Evolutionary conservation across 2,888 invertebrate species (phyloP), one percentile per base, ranked within the genome.

Genomic region (Thyatira batis): DNA sequence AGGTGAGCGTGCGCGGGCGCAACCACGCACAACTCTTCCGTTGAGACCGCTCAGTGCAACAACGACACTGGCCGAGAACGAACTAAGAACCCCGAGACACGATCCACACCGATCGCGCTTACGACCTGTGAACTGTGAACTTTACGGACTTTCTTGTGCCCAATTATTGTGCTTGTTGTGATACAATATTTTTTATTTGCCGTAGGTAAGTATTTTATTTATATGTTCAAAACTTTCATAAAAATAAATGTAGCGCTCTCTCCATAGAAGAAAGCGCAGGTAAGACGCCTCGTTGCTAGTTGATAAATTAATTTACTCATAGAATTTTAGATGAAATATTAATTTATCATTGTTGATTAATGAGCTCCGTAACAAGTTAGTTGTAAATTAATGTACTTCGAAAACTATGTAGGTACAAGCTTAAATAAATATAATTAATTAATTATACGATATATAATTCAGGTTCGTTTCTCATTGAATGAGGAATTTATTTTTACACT

Each of bases 31-130:
- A 66, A 78, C 73, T 87, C 85, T 88, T 86, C 88, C 84, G 83
- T 79, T 74, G 76, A 72, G 58, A 68, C 69, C 76, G 84, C 79
- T 89, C 90, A 91, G 91, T 92, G 87, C 79, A 76, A 82, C 78
- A 72, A 83, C 85, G 84, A 83, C 90, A 81, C 82, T 86, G 83
- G 88, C 77, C 78, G 87, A 79, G 90, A 81, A 82, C 88, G 87
- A 90, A 89, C 89, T 89, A 83, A 80, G 84, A 81, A 83, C 79
- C 80, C 73, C 80, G 74, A 80, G 74, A 62, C 65, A 65, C 72
- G 71, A 73, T 39, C 39, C 39, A 67, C 69, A 67, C 61, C 61
- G 66, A 71, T 71, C 65, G 61, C 76, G 69, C 72, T 69, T 65
- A 59, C 56, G 60, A 60, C 67, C 67, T 79, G 89, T 88, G 88